Evolutionary conservation across 2,888 invertebrate species (phyloP).

Genomic region (Periphyllus acericola): DNA sequence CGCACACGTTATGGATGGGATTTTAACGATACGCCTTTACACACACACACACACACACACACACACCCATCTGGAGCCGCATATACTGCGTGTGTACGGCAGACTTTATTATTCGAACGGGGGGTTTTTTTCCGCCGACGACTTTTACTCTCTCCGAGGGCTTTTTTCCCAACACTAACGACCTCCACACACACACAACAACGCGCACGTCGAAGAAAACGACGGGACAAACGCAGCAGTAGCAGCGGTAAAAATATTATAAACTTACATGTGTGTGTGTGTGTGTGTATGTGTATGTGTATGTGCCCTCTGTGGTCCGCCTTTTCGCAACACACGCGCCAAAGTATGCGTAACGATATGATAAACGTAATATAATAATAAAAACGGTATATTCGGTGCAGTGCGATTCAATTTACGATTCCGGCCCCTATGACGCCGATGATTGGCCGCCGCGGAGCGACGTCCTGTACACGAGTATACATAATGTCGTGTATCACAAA

Average conservation of each 20-base stretch:
- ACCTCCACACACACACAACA: constrained; percentile 10
- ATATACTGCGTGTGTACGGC: constrained; percentile 2
- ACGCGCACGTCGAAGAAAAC: neutral
- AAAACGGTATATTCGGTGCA: neutral
- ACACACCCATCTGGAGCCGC: neutral
- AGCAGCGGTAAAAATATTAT: neutral
- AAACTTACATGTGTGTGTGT: neutral
- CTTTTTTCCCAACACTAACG: constrained; percentile 39
- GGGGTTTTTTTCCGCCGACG: constrained; percentile 2
- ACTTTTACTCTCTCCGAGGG: constrained; percentile 1
- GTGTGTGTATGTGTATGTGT: too few species aligned
- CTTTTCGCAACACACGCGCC: neutral
- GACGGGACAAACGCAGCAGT: neutral
- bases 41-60: constrained; percentile 5
- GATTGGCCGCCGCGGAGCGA: neutral
- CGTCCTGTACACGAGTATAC: too few species aligned
- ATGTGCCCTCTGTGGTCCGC: too few species aligned
- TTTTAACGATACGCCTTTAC: constrained; percentile 55
- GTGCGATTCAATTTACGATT: constrained; percentile 21
- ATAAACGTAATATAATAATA: neutral
- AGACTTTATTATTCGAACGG: constrained; percentile 59
- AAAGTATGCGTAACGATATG: neutral
- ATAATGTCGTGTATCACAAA: too few species aligned
- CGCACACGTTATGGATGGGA: constrained; percentile 56
- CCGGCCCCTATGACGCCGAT: neutral